Base-by-base conservation (phyloP, 1,140 invertebrate species). In the Cydia fagiglandana region DNA sequence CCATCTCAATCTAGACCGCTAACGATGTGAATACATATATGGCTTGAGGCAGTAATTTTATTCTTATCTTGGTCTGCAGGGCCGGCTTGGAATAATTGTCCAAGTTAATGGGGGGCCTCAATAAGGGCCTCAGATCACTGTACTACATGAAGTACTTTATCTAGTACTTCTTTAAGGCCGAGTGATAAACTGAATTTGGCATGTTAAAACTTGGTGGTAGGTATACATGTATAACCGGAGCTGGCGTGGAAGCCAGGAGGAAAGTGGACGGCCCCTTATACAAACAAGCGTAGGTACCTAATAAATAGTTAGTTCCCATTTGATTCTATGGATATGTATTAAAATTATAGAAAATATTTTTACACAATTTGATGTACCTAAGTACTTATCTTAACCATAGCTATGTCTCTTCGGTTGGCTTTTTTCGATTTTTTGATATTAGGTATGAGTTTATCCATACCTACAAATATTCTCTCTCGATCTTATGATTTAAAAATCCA, bases 31-130 rank as follows among this genome's bases (percentile, higher is more conserved):
- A n/a, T n/a, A n/a, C 20, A 61, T 61, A 61, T 61, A 17, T 61
- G n/a, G 9, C 20, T 61, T 24, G 56, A 2, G 6, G n/a, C 56
- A 61, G 56, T 24, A 61, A 61, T 61, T 28, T 74, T 53, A 45
- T 74, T 28, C 17, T 34, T 74, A 73, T 73, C 38, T 74, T 38
- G 13, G 24, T 45, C 24, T 20, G 41, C 20, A 73, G n/a, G 6
- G 53, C 53, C 53, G 53, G 53, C 53, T 61, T 53, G 45, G 45
- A 10, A 53, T 74, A 74, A 53, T 56, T 74, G 68, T 70, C 20
- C 56, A 61, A 61, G 56, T 61, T 61, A 61, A 4, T n/a, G 4
- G 53, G 53, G 20, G 17, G 20, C 56, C 17, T 24, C 20, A 24
- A 10, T 61, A 61, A 24, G 17, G 53, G 56, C 17, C 20, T 61